Base-by-base conservation (phyloP, 2,113 vertebrate genomes). In the Ochotona curzoniae region DNA sequence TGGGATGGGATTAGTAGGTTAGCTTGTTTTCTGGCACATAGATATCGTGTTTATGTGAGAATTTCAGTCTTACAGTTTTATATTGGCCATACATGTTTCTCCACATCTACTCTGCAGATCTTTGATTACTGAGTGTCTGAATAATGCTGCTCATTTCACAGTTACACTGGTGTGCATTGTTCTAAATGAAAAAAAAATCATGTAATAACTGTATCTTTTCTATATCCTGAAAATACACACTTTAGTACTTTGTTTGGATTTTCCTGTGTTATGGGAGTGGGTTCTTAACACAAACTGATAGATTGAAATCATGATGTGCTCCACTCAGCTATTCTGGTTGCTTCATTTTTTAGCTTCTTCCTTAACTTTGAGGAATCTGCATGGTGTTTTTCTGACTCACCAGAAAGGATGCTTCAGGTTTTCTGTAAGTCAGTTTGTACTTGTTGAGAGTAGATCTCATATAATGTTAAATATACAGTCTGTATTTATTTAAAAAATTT, bases 261-360 rank as follows among this genome's bases (percentile, higher is more conserved):
- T 82, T 90, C 18, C 47, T 86, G 12, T 60, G 78, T 1, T 54
- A 38, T 9, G 26, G 1, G 14, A 83, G 23, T 44, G 18, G 51
- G 20, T 1, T 89, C 93, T 96, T 79, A 57, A 61, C 44, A 79
- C 32, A 83, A 76, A 64, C 79, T 92, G 85, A 91, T 73, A 23
- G 2, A 30, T 11, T 82, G 66, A 57, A 81, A 66, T 63, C 73
- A 44, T 63, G 64, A 35, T 47, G 17, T 23, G 28, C 15, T 60
- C 79, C 75, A 35, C 70, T n/a, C 6, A 60, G 25, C 60, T 32
- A 71, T 30, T 94, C 10, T 85, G 84, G 32, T 70, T 49, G 32
- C 11, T 66, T 88, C 54, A 57, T 87, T 60, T 71, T 8, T 85
- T 84, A 69, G 67, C 51, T 81, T 94, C 38, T 60, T 93, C 32